Conservation (phyloP, 1,140 invertebrate species). For the Drosophila pseudoananassae region DNA sequence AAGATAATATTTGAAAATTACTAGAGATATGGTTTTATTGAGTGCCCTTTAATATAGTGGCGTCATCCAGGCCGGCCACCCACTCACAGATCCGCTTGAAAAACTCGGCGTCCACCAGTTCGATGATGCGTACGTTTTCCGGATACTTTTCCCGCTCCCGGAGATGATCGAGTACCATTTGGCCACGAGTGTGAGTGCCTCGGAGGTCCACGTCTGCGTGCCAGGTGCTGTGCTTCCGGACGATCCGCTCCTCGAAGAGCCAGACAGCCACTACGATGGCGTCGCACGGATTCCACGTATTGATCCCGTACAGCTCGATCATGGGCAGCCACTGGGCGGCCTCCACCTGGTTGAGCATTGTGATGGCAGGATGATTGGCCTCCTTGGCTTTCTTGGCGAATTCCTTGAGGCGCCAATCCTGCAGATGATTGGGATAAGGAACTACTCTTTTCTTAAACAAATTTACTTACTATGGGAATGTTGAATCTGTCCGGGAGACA, state of each 20-base stretch:
- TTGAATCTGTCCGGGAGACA: conserved; percentile 83
- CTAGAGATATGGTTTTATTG: conserved; percentile 30
- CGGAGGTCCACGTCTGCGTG: conserved; percentile 86
- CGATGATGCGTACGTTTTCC: conserved; percentile 86
- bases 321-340: conserved; percentile 74
- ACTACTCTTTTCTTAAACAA: neutral
- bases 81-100: conserved; percentile 83
- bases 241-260: conserved; percentile 83
- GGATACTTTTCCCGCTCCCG: conserved; percentile 79
- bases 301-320: conserved; percentile 50
- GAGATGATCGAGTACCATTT: conserved; percentile 87
- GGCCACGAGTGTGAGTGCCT: conserved; percentile 86
- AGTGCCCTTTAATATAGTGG: neutral
- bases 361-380: conserved; percentile 70
- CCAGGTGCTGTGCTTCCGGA: conserved; percentile 73
- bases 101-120: conserved; percentile 84
- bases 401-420: conserved; percentile 86
- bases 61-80: conserved; percentile 52
- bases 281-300: conserved; percentile 86
- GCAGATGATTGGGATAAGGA: neutral
- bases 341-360: conserved; percentile 86
- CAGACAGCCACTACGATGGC: conserved; percentile 85
- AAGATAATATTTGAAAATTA: neutral
- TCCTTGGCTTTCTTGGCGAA: conserved; percentile 44
- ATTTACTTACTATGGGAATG: conserved; percentile 85